Base-by-base conservation (phyloP, 2,888 invertebrate species). In the Metopia argyrocephala region DNA sequence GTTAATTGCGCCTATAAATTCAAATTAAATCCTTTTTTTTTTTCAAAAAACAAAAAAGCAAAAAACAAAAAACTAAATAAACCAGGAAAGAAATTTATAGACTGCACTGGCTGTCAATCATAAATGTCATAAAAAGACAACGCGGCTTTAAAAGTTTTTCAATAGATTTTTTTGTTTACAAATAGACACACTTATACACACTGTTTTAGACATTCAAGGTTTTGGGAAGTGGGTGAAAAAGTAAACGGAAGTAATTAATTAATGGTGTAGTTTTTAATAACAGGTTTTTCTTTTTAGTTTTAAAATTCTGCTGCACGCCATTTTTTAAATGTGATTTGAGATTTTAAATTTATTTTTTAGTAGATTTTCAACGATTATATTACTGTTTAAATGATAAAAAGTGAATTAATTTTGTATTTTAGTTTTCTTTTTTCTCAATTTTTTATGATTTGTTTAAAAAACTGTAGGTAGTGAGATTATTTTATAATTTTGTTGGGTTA, bases 191-290 rank as follows among this genome's bases (percentile, higher is more conserved):
- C 15, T 12, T 15, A 38, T 15, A 15, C 2, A 5, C 31, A 38
- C 15, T 38, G 38, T 38, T 38, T 38, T 38, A 38, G 15, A 38
- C 38, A 12, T 38, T 38, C 38, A 38, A 31, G 38, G 38, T 12
- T 27, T 38, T 20, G 50, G 20, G 56, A 27, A 75, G 52, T 52
- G 28, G 61, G 28, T 28, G 48, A 64, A 68, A 65, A 75, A 50
- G 54, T 61, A 68, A 23, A 50, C 46, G 61, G 46, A 25, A 21
- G 48, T 65, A 38, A 12, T 12, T 38, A 38, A 38, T 66, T 76
- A 50, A 62, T 18, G 9, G 31, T 28, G 23, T 38, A 38, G 38
- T 38, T 38, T 38, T 38, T 38, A 38, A 38, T 38, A 15, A 38
- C 38, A 38, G 38, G 38, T 38, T 38, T 38, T 12, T 12, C 15